Evolutionary conservation across 2,888 invertebrate species (phyloP).

Genomic region (Dendrolimus pini): DNA sequence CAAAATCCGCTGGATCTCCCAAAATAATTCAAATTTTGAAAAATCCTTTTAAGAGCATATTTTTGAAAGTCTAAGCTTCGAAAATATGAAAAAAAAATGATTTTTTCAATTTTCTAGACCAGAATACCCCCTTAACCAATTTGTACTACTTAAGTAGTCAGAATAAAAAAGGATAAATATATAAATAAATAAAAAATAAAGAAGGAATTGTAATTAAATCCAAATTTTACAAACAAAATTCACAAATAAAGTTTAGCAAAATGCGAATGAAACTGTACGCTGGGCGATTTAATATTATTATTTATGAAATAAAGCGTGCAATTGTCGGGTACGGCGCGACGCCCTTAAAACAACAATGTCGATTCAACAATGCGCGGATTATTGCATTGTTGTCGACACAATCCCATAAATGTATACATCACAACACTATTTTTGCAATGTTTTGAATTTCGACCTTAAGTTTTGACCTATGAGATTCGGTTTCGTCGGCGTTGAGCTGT

Average conservation of each 20-base stretch:
- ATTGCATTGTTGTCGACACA: slow-evolving; percentile 74
- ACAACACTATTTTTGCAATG: slow-evolving; percentile 38
- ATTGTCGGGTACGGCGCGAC: slow-evolving; percentile 65
- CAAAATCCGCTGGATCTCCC: too few relatives aligned
- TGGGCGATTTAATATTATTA: slow-evolving; percentile 71
- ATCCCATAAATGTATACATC: slow-evolving; percentile 45
- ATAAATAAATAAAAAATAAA: too few relatives aligned
- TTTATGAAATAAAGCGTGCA: slow-evolving; percentile 75
- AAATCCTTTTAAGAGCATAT: too few relatives aligned
- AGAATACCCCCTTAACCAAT: too few relatives aligned
- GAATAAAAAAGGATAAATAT: too few relatives aligned
- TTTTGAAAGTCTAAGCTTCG: too few relatives aligned
- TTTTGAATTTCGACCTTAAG: slow-evolving; percentile 12
- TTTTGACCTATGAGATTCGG: slow-evolving; percentile 15
- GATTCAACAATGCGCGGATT: slow-evolving; percentile 74
- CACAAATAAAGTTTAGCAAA: slow-evolving; percentile 15
- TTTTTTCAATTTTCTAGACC: too few relatives aligned
- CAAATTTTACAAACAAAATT: slow-evolving; percentile 27
- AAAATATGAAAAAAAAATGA: too few relatives aligned
- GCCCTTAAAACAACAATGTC: slow-evolving; percentile 77
- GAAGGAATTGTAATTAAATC: slow-evolving; percentile 19
- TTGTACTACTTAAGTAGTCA: too few relatives aligned
- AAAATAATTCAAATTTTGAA: too few relatives aligned
- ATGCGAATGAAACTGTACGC: slow-evolving; percentile 43
- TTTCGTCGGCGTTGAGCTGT: slow-evolving; percentile 14